Conservation (phyloP, 2,797 vertebrate genomes). For the Cichlasoma orientale region DNA sequence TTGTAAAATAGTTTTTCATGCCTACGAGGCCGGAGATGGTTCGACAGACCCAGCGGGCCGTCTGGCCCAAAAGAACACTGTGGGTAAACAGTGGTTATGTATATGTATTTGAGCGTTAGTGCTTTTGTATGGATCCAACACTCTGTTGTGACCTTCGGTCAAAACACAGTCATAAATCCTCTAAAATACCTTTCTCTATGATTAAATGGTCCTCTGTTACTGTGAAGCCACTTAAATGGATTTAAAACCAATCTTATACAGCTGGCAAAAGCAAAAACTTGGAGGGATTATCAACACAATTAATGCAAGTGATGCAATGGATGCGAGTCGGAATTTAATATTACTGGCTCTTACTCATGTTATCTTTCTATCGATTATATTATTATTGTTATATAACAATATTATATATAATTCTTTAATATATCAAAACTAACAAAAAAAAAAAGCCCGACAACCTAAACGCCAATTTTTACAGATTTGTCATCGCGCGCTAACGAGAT, state of each 20-base stretch:
- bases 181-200: slow-evolving; percentile 63
- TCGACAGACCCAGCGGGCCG: background rate
- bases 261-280: slow-evolving; percentile 27
- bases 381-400: background rate
- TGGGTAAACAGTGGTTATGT: slow-evolving; percentile 17
- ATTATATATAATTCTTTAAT: background rate
- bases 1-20: slow-evolving; percentile 4
- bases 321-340: slow-evolving; percentile 21
- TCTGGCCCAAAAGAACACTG: slow-evolving; percentile 4
- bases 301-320: slow-evolving; percentile 39
- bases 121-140: slow-evolving; percentile 36
- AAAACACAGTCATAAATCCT: slow-evolving; percentile 56
- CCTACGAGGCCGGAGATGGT: background rate
- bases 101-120: slow-evolving; percentile 36
- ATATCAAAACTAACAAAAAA: background rate
- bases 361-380: slow-evolving; percentile 18
- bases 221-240: slow-evolving; percentile 55
- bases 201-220: slow-evolving; percentile 64
- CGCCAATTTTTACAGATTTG: background rate
- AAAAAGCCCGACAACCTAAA: background rate
- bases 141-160: slow-evolving; percentile 36
- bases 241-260: slow-evolving; percentile 50
- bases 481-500: background rate
- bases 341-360: slow-evolving; percentile 34
- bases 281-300: slow-evolving; percentile 46